Evolutionary conservation across 2,888 invertebrate species (phyloP), one percentile per base, ranked within the genome.

Genomic region (Drosophila subquinaria): DNA sequence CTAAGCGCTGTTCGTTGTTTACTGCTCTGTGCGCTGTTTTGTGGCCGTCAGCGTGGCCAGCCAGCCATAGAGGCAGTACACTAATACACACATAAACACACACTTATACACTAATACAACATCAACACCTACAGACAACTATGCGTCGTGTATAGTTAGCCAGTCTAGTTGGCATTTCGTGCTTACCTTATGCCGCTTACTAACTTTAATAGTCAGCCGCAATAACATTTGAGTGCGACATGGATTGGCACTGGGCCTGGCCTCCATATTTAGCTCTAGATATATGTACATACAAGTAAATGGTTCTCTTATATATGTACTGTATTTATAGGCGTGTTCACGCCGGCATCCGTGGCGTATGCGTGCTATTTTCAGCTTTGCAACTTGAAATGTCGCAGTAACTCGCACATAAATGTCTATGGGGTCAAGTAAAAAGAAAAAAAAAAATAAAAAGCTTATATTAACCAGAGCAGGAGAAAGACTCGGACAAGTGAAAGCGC

Each of bases 1-100:
- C 89, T 86, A 86, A 89, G 86, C 86, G 86, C 89, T 88, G 89
- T 89, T 86, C 86, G 85, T 80, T 86, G 86, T 86, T 86, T 88
- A 86, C 86, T 88, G 81, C 80, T 82, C 78, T 79, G 69, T 80
- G 82, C 84, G 84, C 85, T 89, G 85, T 71, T 86, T 88, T 88
- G 88, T 88, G 83, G 87, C 83, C 87, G 83, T 88, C 89, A 85
- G 78, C 84, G 79, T 88, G 84, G 88, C 86, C 81, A 88, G 83
- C 86, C 83, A 88, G 80, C 79, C 87, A 86, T 78, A 87, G 83
- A 83, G 83, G 86, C 75, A 79, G 55, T 71, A 30, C 76, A 63
- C 82, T 51, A 61, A 81, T 64, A 76, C 69, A 65, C 64, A 59
- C 60, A 60, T 50, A 36, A 59, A 72, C 60, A 66, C 73, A 57